phyloP scores from a whole-genome alignment of 2,888 invertebrate species.

The Aphidius colemani region DNA sequence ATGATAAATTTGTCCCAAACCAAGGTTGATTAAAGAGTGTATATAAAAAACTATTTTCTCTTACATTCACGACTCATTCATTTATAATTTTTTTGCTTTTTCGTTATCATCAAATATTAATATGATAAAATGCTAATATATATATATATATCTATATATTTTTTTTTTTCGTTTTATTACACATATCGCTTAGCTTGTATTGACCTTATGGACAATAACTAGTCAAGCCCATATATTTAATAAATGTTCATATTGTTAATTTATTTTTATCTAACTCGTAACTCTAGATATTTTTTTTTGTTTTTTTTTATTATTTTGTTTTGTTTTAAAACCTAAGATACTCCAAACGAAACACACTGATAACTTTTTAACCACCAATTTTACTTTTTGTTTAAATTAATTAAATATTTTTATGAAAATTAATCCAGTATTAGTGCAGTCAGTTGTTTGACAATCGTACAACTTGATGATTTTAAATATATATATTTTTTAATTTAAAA shows the following conservation, averaged over 20 bases:
- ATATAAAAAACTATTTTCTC: slow-evolving; percentile 41
- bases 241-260: slow-evolving; percentile 39
- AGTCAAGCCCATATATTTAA: slow-evolving; percentile 35
- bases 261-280: slow-evolving; percentile 39
- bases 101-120: slow-evolving; percentile 37
- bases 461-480: too few species aligned
- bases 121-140: slow-evolving; percentile 42
- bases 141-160: slow-evolving; percentile 16
- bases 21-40: slow-evolving; percentile 31
- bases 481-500: background rate
- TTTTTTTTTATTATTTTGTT: background rate
- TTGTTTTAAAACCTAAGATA: slow-evolving; percentile 29
- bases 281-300: slow-evolving; percentile 30
- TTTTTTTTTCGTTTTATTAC: slow-evolving; percentile 31
- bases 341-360: slow-evolving; percentile 43
- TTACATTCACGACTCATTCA: slow-evolving; percentile 39
- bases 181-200: slow-evolving; percentile 35
- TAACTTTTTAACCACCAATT: slow-evolving; percentile 32
- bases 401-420: background rate
- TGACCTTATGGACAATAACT: slow-evolving; percentile 23
- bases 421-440: background rate
- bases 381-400: slow-evolving; percentile 24
- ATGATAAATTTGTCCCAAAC: slow-evolving; percentile 30
- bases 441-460: too few species aligned
- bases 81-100: slow-evolving; percentile 26